Base-by-base conservation (phyloP, 2,797 vertebrate genomes). In the Tragopan temminckii region DNA sequence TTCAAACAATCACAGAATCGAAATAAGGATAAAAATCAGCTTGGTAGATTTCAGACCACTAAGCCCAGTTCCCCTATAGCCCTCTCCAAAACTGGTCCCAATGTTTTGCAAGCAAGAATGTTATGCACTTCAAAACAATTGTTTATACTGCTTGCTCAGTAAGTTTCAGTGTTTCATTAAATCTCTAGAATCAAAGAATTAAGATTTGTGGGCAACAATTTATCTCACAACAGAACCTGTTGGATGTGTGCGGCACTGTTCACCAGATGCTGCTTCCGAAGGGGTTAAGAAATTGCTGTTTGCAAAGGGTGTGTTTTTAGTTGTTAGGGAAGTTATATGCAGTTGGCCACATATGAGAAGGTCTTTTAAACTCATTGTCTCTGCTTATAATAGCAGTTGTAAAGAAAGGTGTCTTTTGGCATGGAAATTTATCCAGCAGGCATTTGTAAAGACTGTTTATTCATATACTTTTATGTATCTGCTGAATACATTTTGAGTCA, bases 1-100 rank as follows among this genome's bases (percentile, higher is more conserved):
- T 87, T 57, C 64, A 94, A 81, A 57, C 7, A 8, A 31, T 77
- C 72, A n/a, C 3, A 90, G 14, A 95, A 87, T 74, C 88, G 45
- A 92, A 92, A 76, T 40, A 76, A 70, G 58, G 64, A 40, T 50
- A 80, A 70, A 84, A 93, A 77, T 82, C 68, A 84, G 18, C 64
- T 87, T 80, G 58, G 40, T 71, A 61, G 46, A 89, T 70, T 93
- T 69, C 9, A 9, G 64, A 72, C 70, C 85, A 74, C 52, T 69
- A 79, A 88, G 13, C 14, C 21, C 55, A 72, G 13, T 19, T 80
- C 46, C 78, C 15, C 31, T 43, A 58, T 64, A 70, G 10, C 2
- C 31, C 11, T 46, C 31, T 83, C 71, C 40, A 79, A 52, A 81
- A 84, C 55, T 45, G n/a, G 3, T 13, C 68, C 31, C n/a, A 90